Conservation (phyloP, 2,888 invertebrate genomes). For the Papilio demoleus region DNA sequence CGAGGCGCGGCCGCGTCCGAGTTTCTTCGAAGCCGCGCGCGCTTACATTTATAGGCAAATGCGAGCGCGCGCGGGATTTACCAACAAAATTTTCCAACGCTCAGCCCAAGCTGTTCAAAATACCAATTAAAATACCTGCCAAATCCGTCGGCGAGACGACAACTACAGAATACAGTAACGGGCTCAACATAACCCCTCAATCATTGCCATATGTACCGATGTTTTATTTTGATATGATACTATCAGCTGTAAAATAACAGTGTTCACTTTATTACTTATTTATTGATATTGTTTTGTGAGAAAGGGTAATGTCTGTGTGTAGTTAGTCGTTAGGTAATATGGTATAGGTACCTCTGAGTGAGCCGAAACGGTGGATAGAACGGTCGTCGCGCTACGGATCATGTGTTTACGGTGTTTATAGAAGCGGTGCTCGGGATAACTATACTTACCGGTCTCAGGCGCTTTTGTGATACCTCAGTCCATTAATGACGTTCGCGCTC, state of each 20-base stretch:
- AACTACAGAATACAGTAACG: slow-evolving; percentile 77
- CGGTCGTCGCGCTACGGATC: slow-evolving; percentile 41
- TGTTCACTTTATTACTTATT: slow-evolving; percentile 79
- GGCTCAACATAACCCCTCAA: slow-evolving; percentile 70
- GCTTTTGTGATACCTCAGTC: slow-evolving; percentile 83
- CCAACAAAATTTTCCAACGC: slow-evolving; percentile 56
- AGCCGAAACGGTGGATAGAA: too few relatives aligned
- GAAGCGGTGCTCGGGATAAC: slow-evolving; percentile 24
- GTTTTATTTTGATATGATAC: slow-evolving; percentile 80
- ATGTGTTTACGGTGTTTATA: slow-evolving; percentile 40
- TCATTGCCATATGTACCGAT: slow-evolving; percentile 77
- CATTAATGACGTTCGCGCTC: slow-evolving; percentile 79
- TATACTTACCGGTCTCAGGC: slow-evolving; percentile 78
- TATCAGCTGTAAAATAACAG: slow-evolving; percentile 81
- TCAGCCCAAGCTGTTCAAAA: slow-evolving; percentile 68
- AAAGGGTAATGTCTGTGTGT: slow-evolving; percentile 40
- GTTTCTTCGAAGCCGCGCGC: slow-evolving; percentile 54
- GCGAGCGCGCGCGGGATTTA: slow-evolving; percentile 52
- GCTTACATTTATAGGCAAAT: too few relatives aligned
- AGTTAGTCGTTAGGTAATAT: slow-evolving; percentile 42
- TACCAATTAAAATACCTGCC: slow-evolving; percentile 82
- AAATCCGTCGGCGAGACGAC: slow-evolving; percentile 82
- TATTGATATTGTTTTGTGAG: slow-evolving; percentile 50
- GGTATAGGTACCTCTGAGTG: slow-evolving; percentile 42
- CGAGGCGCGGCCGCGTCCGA: slow-evolving; percentile 61